Evolutionary conservation across 1,140 invertebrate genomes (phyloP).

Genomic region (Metopolophium dirhodum): DNA sequence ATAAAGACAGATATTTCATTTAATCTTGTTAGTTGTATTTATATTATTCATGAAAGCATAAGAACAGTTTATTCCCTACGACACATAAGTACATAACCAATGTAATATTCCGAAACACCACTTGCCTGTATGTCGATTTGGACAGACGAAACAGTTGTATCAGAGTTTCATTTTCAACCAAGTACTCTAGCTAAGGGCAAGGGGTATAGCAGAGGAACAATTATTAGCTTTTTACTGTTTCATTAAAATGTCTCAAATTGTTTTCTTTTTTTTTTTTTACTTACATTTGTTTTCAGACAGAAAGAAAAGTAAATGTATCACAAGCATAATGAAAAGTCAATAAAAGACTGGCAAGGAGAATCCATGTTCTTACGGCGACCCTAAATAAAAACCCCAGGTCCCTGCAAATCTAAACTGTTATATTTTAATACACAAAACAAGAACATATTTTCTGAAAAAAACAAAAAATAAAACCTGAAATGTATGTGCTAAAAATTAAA

Average conservation of each 20-base stretch:
- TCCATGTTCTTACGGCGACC: slow-evolving; percentile 55
- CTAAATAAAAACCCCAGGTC: slow-evolving; percentile 56
- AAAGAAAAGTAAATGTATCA: slow-evolving; percentile 54
- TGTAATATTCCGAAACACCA: slow-evolving; percentile 49
- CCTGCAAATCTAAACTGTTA: slow-evolving; percentile 56
- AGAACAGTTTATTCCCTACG: slow-evolving; percentile 25
- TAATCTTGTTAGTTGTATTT: neutral
- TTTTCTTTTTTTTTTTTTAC: slow-evolving; percentile 41
- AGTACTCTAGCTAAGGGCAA: slow-evolving; percentile 59
- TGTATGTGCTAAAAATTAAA: slow-evolving; percentile 47
- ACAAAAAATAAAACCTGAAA: slow-evolving; percentile 37
- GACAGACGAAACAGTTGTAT: slow-evolving; percentile 37
- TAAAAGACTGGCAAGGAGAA: slow-evolving; percentile 40
- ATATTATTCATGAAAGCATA: slow-evolving; percentile 14
- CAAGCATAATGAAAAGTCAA: slow-evolving; percentile 55
- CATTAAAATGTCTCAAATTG: neutral
- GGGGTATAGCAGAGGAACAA: slow-evolving; percentile 64
- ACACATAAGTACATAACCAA: slow-evolving; percentile 19
- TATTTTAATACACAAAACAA: slow-evolving; percentile 54
- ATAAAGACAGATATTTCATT: neutral
- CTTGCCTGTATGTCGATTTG: slow-evolving; percentile 55
- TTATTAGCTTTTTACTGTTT: slow-evolving; percentile 58
- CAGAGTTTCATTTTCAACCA: slow-evolving; percentile 55
- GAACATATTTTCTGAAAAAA: slow-evolving; percentile 50
- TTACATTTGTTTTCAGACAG: slow-evolving; percentile 57